Conservation (phyloP, 1,140 invertebrate genomes). For the Solen grandis region DNA sequence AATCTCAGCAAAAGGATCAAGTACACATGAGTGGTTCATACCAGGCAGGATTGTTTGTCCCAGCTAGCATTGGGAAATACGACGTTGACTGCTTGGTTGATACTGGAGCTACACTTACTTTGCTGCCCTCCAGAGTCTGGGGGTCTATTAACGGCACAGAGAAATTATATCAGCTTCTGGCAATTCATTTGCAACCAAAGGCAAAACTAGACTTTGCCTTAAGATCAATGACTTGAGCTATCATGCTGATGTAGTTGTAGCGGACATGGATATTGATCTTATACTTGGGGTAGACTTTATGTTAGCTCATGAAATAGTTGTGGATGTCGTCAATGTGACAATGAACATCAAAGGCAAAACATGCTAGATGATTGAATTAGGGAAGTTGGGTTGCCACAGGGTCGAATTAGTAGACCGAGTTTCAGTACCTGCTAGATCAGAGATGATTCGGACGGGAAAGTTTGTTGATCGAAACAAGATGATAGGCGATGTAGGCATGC, state of each 20-base stretch:
- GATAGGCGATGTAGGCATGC: not conserved
- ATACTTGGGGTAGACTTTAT: constrained; percentile 43
- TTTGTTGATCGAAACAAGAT: not conserved
- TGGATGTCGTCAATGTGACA: constrained; percentile 1
- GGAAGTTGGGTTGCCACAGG: constrained; percentile 30
- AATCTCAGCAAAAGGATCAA: not conserved
- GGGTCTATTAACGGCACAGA: not conserved
- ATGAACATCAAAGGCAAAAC: not conserved
- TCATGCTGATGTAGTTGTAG: not conserved
- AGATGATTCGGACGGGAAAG: not conserved
- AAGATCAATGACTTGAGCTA: not conserved
- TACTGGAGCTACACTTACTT: constrained; percentile 16
- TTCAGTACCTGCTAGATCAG: not conserved
- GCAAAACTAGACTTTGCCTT: not conserved
- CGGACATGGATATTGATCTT: constrained; percentile 3
- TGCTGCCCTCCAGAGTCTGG: not conserved
- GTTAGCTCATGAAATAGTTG: not conserved
- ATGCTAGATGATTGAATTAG: not conserved
- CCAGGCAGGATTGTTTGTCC: constrained; percentile 34
- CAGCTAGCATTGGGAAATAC: not conserved
- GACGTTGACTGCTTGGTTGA: constrained; percentile 15
- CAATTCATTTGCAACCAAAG: not conserved
- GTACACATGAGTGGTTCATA: not conserved
- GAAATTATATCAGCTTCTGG: constrained; percentile 4
- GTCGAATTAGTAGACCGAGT: not conserved